Evolutionary conservation across 2,113 vertebrate genomes (phyloP), one percentile per base, ranked within the genome.

Genomic region (Hippocampus comes): DNA sequence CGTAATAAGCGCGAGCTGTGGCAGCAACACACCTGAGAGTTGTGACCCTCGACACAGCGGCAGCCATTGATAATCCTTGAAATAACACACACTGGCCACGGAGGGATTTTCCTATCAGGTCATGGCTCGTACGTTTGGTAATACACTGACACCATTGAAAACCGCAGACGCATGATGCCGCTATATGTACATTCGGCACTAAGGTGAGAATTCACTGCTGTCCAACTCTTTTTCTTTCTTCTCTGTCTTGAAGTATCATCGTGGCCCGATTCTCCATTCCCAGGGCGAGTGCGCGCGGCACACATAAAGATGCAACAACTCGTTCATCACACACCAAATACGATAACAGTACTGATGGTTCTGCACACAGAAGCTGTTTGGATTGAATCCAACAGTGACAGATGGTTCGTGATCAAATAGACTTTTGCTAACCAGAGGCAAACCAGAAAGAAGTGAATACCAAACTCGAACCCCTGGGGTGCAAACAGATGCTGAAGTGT

Each of bases 81-180:
- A 75, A 78, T 71, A 88, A 82, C 75, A 82, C 41, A 75, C 34
- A 75, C 23, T 59, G 15, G 49, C 60, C 68, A 74, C n/a, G n/a
- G 1, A 71, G 56, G 48, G 73, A 57, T 73, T 80, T 41, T 60
- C 27, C 49, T 78, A 59, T 72, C 42, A 75, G 60, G 49, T 65
- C 66, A 4, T 55, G 68, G 41, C 41, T 75, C 63, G 75, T 51
- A 83, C 75, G 73, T 79, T 59, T 49, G 34, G 46, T 70, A 30
- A 73, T 53, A 87, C 74, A 81, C 69, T 75, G 72, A 81, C 57
- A 67, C 70, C 65, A 59, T 74, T 77, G 60, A 80, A 84, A 83
- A 74, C 76, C 65, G 70, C 73, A 78, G 17, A 71, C 68, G 68
- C 57, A 57, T 46, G 63, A 76, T 76, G 61, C 59, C 2, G 57